Evolutionary conservation across 2,113 vertebrate genomes (phyloP).

Genomic region (Gulo gulo): DNA sequence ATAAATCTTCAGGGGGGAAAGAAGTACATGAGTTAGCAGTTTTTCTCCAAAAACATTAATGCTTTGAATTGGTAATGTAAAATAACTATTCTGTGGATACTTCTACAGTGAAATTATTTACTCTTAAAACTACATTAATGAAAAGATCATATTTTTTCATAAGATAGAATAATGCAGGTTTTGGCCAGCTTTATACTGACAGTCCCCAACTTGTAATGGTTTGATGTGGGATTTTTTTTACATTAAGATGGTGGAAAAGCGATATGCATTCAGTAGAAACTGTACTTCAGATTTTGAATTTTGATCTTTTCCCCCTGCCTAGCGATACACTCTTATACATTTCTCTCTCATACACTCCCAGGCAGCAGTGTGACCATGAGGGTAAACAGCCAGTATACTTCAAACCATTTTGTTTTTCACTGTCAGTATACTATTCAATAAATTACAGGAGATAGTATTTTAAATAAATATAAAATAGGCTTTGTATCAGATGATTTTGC

Average conservation of each 20-base stretch:
- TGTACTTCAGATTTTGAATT: neutral
- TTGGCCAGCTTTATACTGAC: neutral
- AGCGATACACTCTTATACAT: neutral
- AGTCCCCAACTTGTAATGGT: neutral
- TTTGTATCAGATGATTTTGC: neutral
- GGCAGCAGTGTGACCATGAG: neutral
- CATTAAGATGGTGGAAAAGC: neutral
- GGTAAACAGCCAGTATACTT: neutral
- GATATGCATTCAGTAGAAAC: neutral
- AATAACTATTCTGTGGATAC: neutral
- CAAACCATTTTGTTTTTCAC: neutral
- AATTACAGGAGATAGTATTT: neutral
- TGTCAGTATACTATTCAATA: neutral
- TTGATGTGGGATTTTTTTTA: neutral
- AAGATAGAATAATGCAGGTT: neutral
- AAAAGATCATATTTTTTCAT: neutral
- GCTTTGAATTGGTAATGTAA: conserved; percentile 19
- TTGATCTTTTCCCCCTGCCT: neutral
- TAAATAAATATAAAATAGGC: neutral
- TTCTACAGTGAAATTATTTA: conserved; percentile 7
- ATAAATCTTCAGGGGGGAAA: neutral
- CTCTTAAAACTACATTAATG: neutral
- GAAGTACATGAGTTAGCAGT: neutral
- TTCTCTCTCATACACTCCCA: neutral
- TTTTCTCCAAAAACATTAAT: neutral